Percentiles rank a stretch among this genome's conserved stretches.
Evolutionary conservation across 2,113 vertebrate species (phyloP).

Genomic region (Carlito syrichta): DNA sequence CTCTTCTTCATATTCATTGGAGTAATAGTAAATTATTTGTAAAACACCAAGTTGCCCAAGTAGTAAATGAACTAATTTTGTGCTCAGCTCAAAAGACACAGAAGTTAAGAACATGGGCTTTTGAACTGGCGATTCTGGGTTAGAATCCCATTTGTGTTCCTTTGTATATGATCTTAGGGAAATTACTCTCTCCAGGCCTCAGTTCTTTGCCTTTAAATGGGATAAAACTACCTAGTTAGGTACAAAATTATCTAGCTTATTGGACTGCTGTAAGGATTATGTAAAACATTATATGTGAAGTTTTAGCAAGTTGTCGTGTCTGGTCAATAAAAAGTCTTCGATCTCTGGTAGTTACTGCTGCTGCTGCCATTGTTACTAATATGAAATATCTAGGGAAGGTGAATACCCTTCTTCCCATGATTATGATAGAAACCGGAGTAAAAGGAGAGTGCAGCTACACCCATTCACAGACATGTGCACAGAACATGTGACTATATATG

Average conservation of each 20-base stretch:
- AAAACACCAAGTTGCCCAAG: background rate
- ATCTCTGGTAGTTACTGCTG: background rate
- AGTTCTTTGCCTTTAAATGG: slow-evolving; percentile 2
- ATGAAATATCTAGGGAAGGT: background rate
- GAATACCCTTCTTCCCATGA: background rate
- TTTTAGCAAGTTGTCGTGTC: background rate
- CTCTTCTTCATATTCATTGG: background rate
- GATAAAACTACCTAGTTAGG: background rate
- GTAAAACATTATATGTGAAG: background rate
- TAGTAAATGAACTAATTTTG: slow-evolving; percentile 1
- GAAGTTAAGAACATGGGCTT: background rate
- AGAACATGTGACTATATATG: background rate
- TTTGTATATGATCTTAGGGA: background rate
- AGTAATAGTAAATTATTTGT: background rate
- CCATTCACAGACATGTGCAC: background rate
- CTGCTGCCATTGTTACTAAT: background rate
- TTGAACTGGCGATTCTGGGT: background rate
- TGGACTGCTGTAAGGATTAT: background rate
- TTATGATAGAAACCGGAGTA: background rate
- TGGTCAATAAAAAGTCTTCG: background rate
- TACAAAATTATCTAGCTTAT: background rate
- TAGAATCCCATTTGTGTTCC: background rate
- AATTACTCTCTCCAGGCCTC: background rate
- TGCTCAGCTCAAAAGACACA: background rate
- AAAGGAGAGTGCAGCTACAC: background rate